Percentiles rank a stretch among this genome's conserved stretches.
These are phyloP conservation scores for Masnerella sp. DNA, from an alignment of 2,888 invertebrate species.

Conservation along the genomic window DNA sequence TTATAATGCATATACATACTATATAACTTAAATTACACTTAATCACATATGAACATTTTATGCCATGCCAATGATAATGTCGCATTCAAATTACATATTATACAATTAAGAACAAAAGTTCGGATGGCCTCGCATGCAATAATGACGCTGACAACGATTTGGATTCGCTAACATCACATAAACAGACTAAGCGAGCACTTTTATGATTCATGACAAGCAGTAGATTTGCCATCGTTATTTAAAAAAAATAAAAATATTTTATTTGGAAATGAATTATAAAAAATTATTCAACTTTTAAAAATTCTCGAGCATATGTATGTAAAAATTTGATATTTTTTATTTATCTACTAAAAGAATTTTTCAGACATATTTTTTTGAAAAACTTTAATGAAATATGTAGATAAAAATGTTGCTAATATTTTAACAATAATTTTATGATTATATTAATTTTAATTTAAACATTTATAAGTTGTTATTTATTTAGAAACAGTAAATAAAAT, in stretches of 20 bases:
- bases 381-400: too few relatives aligned
- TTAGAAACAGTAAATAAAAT: slow-evolving; percentile 6
- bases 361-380: too few relatives aligned
- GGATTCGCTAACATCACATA: slow-evolving; percentile 36
- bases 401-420: too few relatives aligned
- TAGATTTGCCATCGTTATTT: slow-evolving; percentile 34
- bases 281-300: background rate
- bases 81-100: slow-evolving; percentile 20
- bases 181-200: slow-evolving; percentile 48
- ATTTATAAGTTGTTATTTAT: too few relatives aligned
- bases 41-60: background rate
- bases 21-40: background rate
- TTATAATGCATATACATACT: background rate
- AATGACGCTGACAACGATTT: slow-evolving; percentile 10
- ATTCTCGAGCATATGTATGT: too few relatives aligned
- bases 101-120: slow-evolving; percentile 5
- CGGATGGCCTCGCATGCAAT: slow-evolving; percentile 59
- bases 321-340: too few relatives aligned
- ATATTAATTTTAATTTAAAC: too few relatives aligned
- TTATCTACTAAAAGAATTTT: too few relatives aligned
- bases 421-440: too few relatives aligned
- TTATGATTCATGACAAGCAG: background rate
- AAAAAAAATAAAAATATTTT: slow-evolving; percentile 4
- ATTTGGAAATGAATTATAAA: background rate
- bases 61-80: slow-evolving; percentile 24